Evolutionary conservation across 2,113 vertebrate genomes (phyloP), one percentile per base, ranked within the genome.

Genomic region (Equus przewalskii): DNA sequence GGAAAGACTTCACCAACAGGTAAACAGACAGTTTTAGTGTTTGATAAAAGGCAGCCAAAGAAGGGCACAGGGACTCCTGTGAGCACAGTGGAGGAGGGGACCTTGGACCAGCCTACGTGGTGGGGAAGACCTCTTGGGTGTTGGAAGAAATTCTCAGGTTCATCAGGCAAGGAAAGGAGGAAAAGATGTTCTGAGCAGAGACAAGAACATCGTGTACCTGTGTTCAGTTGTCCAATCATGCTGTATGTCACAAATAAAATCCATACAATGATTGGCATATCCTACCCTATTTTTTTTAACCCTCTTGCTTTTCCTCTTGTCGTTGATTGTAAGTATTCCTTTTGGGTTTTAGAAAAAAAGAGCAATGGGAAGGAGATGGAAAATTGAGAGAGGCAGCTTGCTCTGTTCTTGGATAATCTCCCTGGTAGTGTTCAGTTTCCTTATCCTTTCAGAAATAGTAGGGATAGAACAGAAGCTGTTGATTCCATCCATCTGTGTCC

Each of bases 401-500:
- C 13, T 64, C 36, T 92, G 21, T 67, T 92, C 12, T 82, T 51
- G 6, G 10, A 70, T 62, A 46, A 72, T 78, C 12, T 83, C 12
- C 11, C 16, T 51, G n/a, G 12, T 10, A 90, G 7, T 92, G 8
- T 79, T 89, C 46, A 26, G 0, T 87, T 87, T 84, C 21, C 14
- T 86, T 89, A 73, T 82, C 16, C 7, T 70, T 88, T 95, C 15
- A 83, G 69, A 94, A 91, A 51, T 58, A 46, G 70, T 70, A 51
- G 12, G 11, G 22, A 83, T 78, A 2, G 1, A 85, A 82, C 7
- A 69, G 44, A 93, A 84, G 44, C 44, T 89, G 16, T 93, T 94
- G 51, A 60, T 78, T 95, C n/a, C 86, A 72, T 51, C 2, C 33
- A 4, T 62, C 44, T 72, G 1, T 73, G 14, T 70, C 18, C 10